Base-by-base conservation (phyloP, 2,797 vertebrate species). In the Yasuhikotakia modesta region DNA sequence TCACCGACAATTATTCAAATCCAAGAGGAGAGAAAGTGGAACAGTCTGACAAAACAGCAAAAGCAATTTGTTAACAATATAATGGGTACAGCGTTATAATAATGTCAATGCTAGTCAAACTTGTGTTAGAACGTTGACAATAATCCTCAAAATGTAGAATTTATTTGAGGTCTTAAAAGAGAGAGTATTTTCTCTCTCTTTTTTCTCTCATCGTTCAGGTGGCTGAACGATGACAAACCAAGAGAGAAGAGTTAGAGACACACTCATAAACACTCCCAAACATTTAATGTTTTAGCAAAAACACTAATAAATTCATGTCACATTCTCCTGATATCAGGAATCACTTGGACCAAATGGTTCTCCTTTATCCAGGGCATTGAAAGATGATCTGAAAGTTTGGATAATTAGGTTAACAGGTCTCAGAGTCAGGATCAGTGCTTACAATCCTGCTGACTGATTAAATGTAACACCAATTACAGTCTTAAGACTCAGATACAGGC, bases 381-480 rank as follows among this genome's bases (percentile, higher is more conserved):
- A 17, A 57, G 32, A 67, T 30, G 1, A 48, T 32, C 22, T 10
- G 55, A 78, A 70, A 70, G 46, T 63, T 52, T 78, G 58, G 30
- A 43, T 63, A 12, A 70, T 70, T 68, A 52, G 76, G 53, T 70
- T 43, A 53, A 63, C 58, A 53, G 21, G 46, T 78, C 22, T 78
- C 32, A 50, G 48, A 71, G 50, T 78, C 76, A 64, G 68, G 17
- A 65, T 71, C 66, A 24, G 66, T 2, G 12, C 45, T 50, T 77
- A 43, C 27, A 3, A n/a, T 19, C 45, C 21, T 22, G 32, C 60
- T 45, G 67, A 48, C 76, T 57, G 76, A 78, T 65, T 78, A 71
- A 78, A 71, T 60, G 46, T 70, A 65, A 43, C 46, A 78, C 57
- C 67, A 70, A 78, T 78, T 78, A 70, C 21, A 45, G 22, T 78